Evolutionary conservation across 2,113 vertebrate genomes (phyloP).

Genomic region (Mastomys coucha): DNA sequence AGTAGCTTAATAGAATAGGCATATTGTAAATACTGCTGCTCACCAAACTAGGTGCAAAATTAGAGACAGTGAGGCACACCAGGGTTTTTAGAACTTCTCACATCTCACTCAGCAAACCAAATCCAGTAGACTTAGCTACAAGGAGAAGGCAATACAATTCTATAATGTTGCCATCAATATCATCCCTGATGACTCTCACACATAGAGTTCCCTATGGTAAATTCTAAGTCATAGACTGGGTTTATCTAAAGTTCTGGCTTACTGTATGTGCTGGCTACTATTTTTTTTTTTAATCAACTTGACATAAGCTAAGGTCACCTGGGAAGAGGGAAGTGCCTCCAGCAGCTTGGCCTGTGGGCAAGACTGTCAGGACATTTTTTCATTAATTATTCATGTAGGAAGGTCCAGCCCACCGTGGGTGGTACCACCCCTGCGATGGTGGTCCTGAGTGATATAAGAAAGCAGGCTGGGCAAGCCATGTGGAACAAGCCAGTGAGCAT

Average conservation of each 20-base stretch:
- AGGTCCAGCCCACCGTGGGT: background rate
- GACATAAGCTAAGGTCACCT: background rate
- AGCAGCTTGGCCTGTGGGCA: background rate
- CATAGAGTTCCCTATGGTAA: background rate
- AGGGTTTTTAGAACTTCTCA: conserved; percentile 2
- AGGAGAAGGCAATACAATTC: background rate
- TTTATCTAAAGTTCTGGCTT: background rate
- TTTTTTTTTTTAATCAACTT: background rate
- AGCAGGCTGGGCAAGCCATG: background rate
- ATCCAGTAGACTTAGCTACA: background rate
- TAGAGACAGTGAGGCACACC: background rate
- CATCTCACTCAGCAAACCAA: conserved; percentile 4
- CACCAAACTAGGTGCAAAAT: background rate
- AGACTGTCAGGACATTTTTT: background rate
- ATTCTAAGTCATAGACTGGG: background rate
- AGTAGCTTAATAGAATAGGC: background rate
- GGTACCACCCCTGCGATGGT: background rate
- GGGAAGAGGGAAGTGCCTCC: background rate
- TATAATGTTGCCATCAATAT: background rate
- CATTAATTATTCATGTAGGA: background rate
- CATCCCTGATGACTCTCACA: background rate
- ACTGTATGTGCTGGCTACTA: background rate
- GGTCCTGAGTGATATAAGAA: background rate
- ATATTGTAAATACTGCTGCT: conserved; percentile 7
- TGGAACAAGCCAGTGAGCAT: too few species aligned